Conservation (phyloP, 2,113 vertebrate genomes). For the Pelvicachromis taeniatus region DNA sequence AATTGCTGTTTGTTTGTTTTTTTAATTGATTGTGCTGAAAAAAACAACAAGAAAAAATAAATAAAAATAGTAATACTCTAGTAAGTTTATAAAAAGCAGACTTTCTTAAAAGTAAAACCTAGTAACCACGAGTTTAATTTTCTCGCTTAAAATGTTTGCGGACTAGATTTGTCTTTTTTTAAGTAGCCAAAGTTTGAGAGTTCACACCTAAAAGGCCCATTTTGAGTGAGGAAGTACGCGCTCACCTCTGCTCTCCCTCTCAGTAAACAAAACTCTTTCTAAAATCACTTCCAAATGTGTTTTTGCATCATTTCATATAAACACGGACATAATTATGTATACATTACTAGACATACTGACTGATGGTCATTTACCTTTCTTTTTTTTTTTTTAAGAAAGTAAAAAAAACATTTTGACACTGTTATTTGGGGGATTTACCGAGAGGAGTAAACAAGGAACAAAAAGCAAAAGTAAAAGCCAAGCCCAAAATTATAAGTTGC, state of each 20-base stretch:
- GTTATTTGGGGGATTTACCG: not conserved
- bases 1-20: too few species aligned
- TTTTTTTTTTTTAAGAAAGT: not conserved
- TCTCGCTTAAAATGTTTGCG: not conserved
- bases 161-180: not conserved
- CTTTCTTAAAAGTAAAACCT: not conserved
- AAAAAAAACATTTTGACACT: not conserved
- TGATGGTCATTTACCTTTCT: not conserved
- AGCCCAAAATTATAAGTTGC: not conserved
- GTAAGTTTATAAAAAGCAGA: not conserved
- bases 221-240: not conserved
- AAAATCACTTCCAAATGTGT: not conserved
- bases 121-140: not conserved
- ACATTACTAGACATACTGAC: not conserved
- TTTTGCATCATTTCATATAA: not conserved
- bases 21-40: not conserved
- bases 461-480: slow-evolving; percentile 5
- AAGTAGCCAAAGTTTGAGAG: not conserved
- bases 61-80: not conserved
- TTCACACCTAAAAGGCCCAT: not conserved
- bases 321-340: not conserved
- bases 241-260: accelerated
- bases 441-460: not conserved
- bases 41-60: not conserved
- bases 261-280: not conserved